Base-by-base conservation (phyloP, 2,888 invertebrate species). In the Temnothorax ravouxi region DNA sequence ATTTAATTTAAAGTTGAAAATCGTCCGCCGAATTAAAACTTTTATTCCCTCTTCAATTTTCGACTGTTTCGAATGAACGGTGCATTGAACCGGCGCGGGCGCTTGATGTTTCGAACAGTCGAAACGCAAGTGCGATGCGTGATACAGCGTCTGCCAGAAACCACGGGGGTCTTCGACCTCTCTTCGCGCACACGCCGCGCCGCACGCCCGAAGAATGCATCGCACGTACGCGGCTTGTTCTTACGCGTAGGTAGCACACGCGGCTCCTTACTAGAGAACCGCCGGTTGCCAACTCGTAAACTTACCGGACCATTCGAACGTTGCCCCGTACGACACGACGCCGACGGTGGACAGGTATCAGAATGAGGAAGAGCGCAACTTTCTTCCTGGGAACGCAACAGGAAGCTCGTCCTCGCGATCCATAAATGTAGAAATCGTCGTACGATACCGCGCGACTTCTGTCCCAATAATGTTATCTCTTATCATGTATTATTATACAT, bases 181-280 rank as follows among this genome's bases (percentile, higher is more conserved):
- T 50, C 79, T 69, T 79, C 59, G 79, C 69, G 67, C 47, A 44
- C 67, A 21, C 47, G 25, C 21, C 47, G 56, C 47, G 25, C 21
- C 47, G 56, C 67, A 21, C 59, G 25, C 21, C 34, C 38, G n/a
- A 71, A 71, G 79, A 80, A 80, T 80, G 79, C 79, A 71, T 61
- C 71, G 79, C 79, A 80, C 71, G 79, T 80, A 80, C 79, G 71
- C 79, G 59, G 47, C 79, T 69, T 61, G 79, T 79, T 79, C 79
- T 79, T 79, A 59, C 69, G 79, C 69, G 69, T 79, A 69, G 69
- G 79, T 69, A 79, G 69, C 79, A 56, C 54, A 44, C 44, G 54
- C 79, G 79, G 69, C 47, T 80, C 50, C 71, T 71, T 80, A 50
- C 79, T 80, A 38, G 79, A 80, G 71, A 80, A 80, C 71, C 50